phyloP scores from a whole-genome alignment of 2,113 vertebrate species.

The Toxotes jaculatrix region DNA sequence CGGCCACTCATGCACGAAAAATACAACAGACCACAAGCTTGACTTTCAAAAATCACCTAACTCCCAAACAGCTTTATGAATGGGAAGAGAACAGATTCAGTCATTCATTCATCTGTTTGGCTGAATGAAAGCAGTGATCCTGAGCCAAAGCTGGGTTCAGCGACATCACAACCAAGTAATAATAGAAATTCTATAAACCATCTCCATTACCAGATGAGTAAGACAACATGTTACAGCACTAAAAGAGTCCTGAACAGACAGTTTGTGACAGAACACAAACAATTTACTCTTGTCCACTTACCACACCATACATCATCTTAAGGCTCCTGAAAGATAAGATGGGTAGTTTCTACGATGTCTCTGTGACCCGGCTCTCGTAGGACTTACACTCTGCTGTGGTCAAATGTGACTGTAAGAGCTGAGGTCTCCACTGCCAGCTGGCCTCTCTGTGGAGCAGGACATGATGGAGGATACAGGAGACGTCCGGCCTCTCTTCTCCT shows the following conservation, averaged over 20 bases:
- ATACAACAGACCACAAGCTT: neutral
- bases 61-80: neutral
- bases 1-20: neutral
- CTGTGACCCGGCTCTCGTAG: constrained; percentile 62
- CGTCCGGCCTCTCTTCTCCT: constrained; percentile 67
- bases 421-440: constrained; percentile 1
- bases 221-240: neutral
- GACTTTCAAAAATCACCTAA: neutral
- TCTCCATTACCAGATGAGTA: neutral
- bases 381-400: constrained; percentile 26
- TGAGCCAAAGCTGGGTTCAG: neutral
- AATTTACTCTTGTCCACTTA: constrained; percentile 81
- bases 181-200: neutral
- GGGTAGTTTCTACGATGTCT: constrained; percentile 58
- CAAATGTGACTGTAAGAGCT: constrained; percentile 19
- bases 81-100: neutral
- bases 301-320: constrained; percentile 93
- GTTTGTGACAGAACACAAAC: neutral
- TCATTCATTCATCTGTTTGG: neutral
- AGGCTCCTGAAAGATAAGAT: constrained; percentile 65
- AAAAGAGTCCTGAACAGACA: neutral
- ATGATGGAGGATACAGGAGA: constrained; percentile 66
- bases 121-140: neutral
- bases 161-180: neutral
- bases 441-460: constrained; percentile 20